These are phyloP conservation scores for Drosophila mayri DNA, from an alignment of 1,140 invertebrate species.

Conservation along the genomic window DNA sequence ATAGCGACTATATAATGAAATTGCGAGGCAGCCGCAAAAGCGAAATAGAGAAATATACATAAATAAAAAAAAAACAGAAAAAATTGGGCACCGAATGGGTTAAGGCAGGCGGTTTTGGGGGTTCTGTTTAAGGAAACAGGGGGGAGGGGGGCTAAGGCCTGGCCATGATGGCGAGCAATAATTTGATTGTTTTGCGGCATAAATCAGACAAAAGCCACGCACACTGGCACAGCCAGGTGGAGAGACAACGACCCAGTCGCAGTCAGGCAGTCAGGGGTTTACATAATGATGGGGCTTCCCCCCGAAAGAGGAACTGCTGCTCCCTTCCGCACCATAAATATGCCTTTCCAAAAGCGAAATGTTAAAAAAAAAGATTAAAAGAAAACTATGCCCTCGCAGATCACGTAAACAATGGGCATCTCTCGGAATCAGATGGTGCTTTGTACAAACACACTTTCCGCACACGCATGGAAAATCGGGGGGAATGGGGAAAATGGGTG, in stretches of 20 bases:
- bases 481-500: conserved; percentile 1
- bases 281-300: conserved; percentile 24
- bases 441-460: not conserved
- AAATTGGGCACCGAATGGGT: conserved; percentile 31
- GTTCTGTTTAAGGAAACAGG: not conserved
- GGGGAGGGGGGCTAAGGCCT: not conserved
- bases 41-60: conserved; percentile 41
- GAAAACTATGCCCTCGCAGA: not conserved
- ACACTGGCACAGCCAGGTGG: conserved; percentile 43
- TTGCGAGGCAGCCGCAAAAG: conserved; percentile 40
- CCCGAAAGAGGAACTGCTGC: not conserved
- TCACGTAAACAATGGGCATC: conserved; percentile 5
- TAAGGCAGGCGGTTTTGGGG: not conserved
- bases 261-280: not conserved
- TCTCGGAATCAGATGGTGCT: not conserved
- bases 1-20: conserved; percentile 58
- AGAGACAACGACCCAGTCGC: conserved; percentile 5
- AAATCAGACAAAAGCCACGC: conserved; percentile 69
- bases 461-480: not conserved
- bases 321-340: not conserved
- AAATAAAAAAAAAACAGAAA: conserved; percentile 1
- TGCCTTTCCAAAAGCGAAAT: conserved; percentile 24
- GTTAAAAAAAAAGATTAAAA: conserved; percentile 8
- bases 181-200: conserved; percentile 75
- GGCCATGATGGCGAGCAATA: conserved; percentile 51